Evolutionary conservation across 2,113 vertebrate species (phyloP), one percentile per base, ranked within the genome.

Genomic region (Setophaga kirtlandii): DNA sequence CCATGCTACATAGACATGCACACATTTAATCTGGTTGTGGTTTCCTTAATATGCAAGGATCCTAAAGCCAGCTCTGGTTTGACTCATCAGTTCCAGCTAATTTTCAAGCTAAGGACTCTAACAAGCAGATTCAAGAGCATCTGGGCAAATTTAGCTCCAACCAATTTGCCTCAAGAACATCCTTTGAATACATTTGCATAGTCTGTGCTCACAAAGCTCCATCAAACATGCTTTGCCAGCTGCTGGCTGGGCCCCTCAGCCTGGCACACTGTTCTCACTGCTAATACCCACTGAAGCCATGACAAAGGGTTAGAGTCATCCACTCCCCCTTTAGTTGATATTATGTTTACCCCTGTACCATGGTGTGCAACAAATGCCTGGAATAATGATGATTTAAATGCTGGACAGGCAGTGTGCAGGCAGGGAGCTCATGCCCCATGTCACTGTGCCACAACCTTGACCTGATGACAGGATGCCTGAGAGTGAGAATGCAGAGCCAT

Each of bases 121-220:
- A 91, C 60, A 92, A 94, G 58, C 89, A 93, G 78, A 91, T 88
- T 95, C 65, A 76, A 92, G 89, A 96, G 89, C 89, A 91, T 95
- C 81, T 93, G 91, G 80, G 74, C 89, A 89, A 95, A 93, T 94
- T 92, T 89, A 96, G 77, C 94, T 95, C 89, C 89, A 94, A 94
- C 67, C 81, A 87, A 50, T 95, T 96, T 96, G 89, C 83, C 37
- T 95, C 8, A 50, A 87, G 87, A 96, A 89, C 84, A 84, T 79
- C 87, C 81, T 95, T 82, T 96, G 95, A 89, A 95, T 95, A 91
- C 28, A 91, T 95, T 95, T 96, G 84, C 93, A 87, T 87, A 92
- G 84, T 49, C 53, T 68, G 58, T 71, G 58, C 67, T 97, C 89
- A 58, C 64, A 79, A 49, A 91, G 58, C 81, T 76, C 44, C 62